phyloP scores from a whole-genome alignment of 2,888 invertebrate genomes.

The Pocota personata region DNA sequence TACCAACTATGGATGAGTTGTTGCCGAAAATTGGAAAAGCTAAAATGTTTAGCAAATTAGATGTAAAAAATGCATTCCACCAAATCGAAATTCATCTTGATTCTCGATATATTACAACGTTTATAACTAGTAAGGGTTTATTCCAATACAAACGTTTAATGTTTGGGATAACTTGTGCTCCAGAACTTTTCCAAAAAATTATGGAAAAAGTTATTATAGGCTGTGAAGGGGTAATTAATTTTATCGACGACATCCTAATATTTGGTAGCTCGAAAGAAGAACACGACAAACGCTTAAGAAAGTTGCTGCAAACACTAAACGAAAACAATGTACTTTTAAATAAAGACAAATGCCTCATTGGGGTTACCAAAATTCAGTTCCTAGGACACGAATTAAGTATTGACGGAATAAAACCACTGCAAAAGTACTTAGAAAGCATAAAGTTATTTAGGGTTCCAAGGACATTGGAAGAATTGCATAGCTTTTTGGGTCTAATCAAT shows the following conservation, averaged over 20 bases:
- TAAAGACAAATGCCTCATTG: constrained; percentile 23
- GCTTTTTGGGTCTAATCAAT: constrained; percentile 50
- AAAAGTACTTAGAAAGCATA: constrained; percentile 36
- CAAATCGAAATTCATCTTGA: constrained; percentile 75
- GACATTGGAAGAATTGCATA: constrained; percentile 42
- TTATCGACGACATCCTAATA: constrained; percentile 79
- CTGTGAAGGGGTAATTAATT: constrained; percentile 78
- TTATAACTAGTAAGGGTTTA: constrained; percentile 78
- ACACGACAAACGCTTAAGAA: background rate
- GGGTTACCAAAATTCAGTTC: constrained; percentile 73
- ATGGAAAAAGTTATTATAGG: constrained; percentile 78
- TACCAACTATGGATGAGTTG: constrained; percentile 48
- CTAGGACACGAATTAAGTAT: constrained; percentile 75
- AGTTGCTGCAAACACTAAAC: background rate
- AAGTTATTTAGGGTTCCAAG: constrained; percentile 23
- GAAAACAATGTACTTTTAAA: constrained; percentile 30
- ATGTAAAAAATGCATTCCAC: no score
- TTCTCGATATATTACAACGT: constrained; percentile 76
- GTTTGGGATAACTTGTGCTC: constrained; percentile 81
- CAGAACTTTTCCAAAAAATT: constrained; percentile 81
- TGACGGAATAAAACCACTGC: background rate
- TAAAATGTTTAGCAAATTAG: background rate
- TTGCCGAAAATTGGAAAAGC: constrained; percentile 51
- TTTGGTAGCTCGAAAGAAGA: constrained; percentile 28
- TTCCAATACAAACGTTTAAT: constrained; percentile 80